Conservation (phyloP, 2,797 vertebrate species). For the Staurois parvus region DNA sequence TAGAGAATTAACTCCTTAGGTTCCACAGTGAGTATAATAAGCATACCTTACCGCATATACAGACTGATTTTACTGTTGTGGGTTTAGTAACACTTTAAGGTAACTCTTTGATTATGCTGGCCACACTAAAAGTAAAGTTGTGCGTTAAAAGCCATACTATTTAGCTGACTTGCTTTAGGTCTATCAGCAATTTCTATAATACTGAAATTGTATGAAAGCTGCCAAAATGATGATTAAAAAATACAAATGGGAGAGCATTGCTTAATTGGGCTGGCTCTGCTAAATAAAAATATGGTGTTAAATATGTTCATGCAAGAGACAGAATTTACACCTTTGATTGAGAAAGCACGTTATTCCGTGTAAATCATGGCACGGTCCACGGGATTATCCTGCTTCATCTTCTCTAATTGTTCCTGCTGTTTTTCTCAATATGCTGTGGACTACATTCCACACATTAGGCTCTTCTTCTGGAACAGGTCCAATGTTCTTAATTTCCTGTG, state of each 20-base stretch:
- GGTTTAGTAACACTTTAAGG: too few species aligned
- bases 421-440: conserved; percentile 55
- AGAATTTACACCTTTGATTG: conserved; percentile 50
- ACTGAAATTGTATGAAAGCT: too few species aligned
- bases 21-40: too few species aligned
- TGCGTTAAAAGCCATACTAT: too few species aligned
- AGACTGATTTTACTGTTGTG: too few species aligned
- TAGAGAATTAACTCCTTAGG: too few species aligned
- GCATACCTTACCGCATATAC: too few species aligned
- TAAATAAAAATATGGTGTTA: conserved; percentile 43
- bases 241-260: neutral
- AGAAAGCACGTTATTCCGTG: conserved; percentile 20
- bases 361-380: conserved; percentile 34
- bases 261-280: conserved; percentile 34
- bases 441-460: conserved; percentile 45
- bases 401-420: conserved; percentile 60
- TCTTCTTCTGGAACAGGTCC: conserved; percentile 46
- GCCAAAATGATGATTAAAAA: neutral
- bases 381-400: conserved; percentile 57
- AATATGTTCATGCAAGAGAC: conserved; percentile 37
- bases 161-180: too few species aligned
- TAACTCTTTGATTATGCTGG: too few species aligned
- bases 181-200: too few species aligned
- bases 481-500: conserved; percentile 52
- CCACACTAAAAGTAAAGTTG: too few species aligned